These are phyloP conservation scores for Thinocorus orbignyianus DNA, from an alignment of 2,113 vertebrate genomes.

Conservation along the genomic window DNA sequence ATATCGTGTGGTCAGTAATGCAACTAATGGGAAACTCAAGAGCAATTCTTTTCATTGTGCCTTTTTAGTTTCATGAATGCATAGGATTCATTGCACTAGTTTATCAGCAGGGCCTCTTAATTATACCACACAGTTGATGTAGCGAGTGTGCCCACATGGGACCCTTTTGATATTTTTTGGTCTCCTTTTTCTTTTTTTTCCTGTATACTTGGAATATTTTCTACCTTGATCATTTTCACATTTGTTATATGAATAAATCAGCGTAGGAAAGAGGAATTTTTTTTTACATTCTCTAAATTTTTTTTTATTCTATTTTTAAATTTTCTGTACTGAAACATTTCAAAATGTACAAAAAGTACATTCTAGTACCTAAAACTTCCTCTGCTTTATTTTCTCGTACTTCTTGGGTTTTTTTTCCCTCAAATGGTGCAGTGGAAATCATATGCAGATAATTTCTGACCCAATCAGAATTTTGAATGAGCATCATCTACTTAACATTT, in stretches of 20 bases:
- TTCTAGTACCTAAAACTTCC: neutral
- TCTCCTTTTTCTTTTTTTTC: neutral
- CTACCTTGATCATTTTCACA: neutral
- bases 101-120: neutral
- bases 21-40: neutral
- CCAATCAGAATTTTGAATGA: neutral
- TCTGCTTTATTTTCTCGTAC: neutral
- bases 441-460: neutral
- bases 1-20: neutral
- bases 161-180: neutral
- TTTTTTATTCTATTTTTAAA: neutral
- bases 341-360: neutral
- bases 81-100: neutral
- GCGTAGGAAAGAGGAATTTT: neutral
- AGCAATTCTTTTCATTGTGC: neutral
- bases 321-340: neutral
- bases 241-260: neutral
- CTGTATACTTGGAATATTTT: neutral
- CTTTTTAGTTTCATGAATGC: neutral
- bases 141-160: accelerated
- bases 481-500: neutral
- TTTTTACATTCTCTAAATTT: neutral
- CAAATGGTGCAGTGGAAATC: neutral
- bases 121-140: neutral
- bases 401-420: accelerated